These are phyloP conservation scores for Apostichopus japonicus DNA, from an alignment of 35 echinoderm and acorn worm genomes.

Conservation along the genomic window DNA sequence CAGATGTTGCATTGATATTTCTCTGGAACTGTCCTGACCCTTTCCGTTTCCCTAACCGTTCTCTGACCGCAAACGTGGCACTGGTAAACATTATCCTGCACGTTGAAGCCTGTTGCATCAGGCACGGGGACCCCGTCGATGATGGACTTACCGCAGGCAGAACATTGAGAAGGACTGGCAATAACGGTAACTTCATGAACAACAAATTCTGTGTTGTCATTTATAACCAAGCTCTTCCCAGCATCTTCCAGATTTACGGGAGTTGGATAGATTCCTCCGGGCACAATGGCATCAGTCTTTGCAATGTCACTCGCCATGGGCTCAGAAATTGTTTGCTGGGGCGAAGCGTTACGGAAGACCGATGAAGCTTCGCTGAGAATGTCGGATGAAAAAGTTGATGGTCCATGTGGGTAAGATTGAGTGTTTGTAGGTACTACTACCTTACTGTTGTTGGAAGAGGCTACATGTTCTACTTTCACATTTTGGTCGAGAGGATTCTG, in stretches of 20 bases:
- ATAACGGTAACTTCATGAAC: neutral
- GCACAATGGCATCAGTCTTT: neutral
- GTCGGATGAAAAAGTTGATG: neutral
- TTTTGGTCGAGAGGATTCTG: neutral
- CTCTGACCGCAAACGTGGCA: neutral
- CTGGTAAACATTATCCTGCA: neutral
- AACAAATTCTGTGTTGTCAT: neutral
- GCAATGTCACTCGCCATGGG: neutral
- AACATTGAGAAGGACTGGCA: conserved; percentile 2
- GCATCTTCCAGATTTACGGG: neutral
- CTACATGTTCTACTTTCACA: neutral
- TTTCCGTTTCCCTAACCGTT: neutral
- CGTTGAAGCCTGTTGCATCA: neutral
- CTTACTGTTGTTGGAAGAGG: neutral
- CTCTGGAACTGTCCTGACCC: neutral
- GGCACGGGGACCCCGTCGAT: neutral
- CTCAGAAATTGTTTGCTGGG: neutral
- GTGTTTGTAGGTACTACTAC: neutral
- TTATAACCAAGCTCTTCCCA: neutral
- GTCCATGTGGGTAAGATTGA: neutral
- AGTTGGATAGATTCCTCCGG: neutral
- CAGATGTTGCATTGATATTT: neutral
- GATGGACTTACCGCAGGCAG: neutral
- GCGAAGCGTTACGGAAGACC: neutral
- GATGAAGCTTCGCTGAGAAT: neutral